These are phyloP conservation scores for human (Homo sapiens) DNA, from an alignment of 2,113 vertebrate species.

Conservation along the genomic window DNA sequence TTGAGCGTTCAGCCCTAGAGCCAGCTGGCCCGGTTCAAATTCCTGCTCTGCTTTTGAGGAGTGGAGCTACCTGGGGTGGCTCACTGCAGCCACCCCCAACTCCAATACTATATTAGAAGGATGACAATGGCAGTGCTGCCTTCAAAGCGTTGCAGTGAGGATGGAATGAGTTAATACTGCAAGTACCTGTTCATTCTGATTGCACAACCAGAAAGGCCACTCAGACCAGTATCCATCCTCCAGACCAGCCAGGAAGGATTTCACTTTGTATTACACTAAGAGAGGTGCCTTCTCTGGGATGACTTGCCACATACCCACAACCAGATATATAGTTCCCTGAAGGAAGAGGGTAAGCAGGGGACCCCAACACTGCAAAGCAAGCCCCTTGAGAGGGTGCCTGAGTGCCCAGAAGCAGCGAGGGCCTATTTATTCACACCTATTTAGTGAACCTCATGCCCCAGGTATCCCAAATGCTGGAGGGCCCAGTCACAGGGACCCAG, in stretches of 20 bases:
- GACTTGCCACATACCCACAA: neutral
- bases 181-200: too few relatives aligned
- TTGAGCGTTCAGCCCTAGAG: too few relatives aligned
- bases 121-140: rapidly evolving
- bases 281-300: too few relatives aligned
- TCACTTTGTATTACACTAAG: neutral
- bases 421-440: neutral
- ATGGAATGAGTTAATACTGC: neutral
- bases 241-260: neutral
- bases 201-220: neutral
- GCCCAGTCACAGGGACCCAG: neutral
- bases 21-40: neutral
- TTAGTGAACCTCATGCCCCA: neutral
- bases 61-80: neutral
- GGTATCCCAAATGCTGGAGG: neutral
- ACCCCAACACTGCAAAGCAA: too few relatives aligned
- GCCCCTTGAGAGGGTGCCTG: rapidly evolving
- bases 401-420: neutral
- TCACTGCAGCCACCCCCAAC: neutral
- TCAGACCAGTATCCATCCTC: neutral
- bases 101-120: neutral
- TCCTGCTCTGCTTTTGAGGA: neutral
- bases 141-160: neutral
- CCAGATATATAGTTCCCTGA: neutral
- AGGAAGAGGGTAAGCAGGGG: neutral